Conservation (phyloP, 2,797 vertebrate species). For the Trichosurus vulpecula region DNA sequence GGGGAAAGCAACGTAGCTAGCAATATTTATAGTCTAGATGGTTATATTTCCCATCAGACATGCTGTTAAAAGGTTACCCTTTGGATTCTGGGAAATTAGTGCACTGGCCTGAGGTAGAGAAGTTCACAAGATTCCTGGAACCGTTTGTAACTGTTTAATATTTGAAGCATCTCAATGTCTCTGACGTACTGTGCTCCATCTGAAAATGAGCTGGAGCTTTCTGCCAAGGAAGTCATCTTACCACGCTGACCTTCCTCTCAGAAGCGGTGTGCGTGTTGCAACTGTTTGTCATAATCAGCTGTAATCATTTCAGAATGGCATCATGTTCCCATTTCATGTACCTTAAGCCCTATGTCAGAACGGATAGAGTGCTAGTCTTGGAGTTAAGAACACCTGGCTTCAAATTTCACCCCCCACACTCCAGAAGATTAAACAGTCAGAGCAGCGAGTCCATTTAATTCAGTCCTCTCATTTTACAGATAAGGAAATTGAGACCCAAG, state of each 20-base stretch:
- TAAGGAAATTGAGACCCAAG: not conserved
- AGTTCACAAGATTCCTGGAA: slow-evolving; percentile 6
- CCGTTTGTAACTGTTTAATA: slow-evolving; percentile 29
- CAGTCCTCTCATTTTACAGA: not conserved
- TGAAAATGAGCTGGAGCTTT: slow-evolving; percentile 51
- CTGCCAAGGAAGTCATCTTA: slow-evolving; percentile 55
- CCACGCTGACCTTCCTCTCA: slow-evolving; percentile 32
- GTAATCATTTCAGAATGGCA: slow-evolving; percentile 67
- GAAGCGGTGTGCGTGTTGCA: slow-evolving; percentile 59
- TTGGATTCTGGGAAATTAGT: slow-evolving; percentile 50
- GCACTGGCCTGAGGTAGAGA: slow-evolving; percentile 33
- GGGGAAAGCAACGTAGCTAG: not conserved
- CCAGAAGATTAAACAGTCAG: not conserved
- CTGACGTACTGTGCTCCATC: not conserved
- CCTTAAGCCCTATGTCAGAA: not conserved
- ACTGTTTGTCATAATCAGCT: not conserved
- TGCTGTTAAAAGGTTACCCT: slow-evolving; percentile 27
- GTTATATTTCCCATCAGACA: slow-evolving; percentile 6
- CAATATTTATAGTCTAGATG: slow-evolving; percentile 1
- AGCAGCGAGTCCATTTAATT: not conserved
- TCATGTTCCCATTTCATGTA: slow-evolving; percentile 45
- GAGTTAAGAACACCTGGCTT: not conserved
- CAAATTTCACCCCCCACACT: not conserved
- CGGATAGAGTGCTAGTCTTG: not conserved
- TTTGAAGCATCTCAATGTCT: slow-evolving; percentile 48